Evolutionary conservation across 2,888 invertebrate genomes (phyloP).

Genomic region (Euclidia mi): DNA sequence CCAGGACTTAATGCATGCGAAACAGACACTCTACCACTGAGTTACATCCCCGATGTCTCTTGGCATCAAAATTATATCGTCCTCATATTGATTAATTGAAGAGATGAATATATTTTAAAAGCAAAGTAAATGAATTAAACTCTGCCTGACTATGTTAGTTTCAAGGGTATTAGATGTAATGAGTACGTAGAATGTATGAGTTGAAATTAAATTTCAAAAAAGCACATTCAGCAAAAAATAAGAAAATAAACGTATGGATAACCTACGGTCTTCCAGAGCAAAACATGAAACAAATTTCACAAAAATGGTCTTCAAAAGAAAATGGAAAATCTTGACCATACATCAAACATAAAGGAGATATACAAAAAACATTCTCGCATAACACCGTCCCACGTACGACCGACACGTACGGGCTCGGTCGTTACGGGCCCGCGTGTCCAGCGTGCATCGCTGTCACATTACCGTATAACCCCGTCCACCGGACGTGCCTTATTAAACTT

Average conservation of each 20-base stretch:
- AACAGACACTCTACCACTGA: constrained; percentile 91
- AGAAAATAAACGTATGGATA: no score
- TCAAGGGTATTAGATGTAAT: no score
- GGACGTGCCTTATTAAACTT: constrained; percentile 50
- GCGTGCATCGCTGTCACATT: constrained; percentile 47
- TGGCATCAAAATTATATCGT: no score
- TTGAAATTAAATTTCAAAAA: no score
- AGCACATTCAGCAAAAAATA: no score
- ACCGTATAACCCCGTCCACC: constrained; percentile 41
- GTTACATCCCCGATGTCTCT: constrained; percentile 80
- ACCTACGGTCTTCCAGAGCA: no score
- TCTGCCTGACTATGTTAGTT: no score
- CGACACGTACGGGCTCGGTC: constrained; percentile 50
- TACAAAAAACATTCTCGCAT: constrained; percentile 39
- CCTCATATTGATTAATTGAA: no score
- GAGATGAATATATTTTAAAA: no score
- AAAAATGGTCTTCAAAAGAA: not conserved
- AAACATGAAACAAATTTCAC: not conserved
- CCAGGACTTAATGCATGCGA: constrained; percentile 92
- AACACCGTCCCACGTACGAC: constrained; percentile 27
- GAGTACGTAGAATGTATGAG: no score
- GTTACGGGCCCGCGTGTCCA: constrained; percentile 53
- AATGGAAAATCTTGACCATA: not conserved
- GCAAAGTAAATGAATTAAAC: no score
- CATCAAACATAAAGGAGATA: constrained; percentile 10